Base-by-base conservation (phyloP, 2,888 invertebrate species). In the Tenthredo amoena region DNA sequence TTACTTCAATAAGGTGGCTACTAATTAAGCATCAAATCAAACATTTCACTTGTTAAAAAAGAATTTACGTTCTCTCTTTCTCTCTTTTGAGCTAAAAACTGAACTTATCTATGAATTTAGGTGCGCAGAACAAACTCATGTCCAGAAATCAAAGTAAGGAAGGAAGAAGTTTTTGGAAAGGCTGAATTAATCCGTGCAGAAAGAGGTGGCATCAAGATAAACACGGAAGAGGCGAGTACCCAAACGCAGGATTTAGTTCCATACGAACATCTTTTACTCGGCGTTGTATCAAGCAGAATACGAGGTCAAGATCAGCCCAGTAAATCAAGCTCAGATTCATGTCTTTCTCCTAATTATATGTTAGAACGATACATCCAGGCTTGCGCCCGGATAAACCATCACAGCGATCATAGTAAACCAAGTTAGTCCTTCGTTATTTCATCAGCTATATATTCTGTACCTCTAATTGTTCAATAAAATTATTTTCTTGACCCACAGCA, bases 201-300 rank as follows among this genome's bases (percentile, higher is more conserved):
- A 86, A 84, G 90, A 79, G 71, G 86, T 0, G 84, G 31, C 21
- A 87, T 86, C 10, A 90, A 88, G 84, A 88, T 86, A 84, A 50
- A 37, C 18, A 89, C 88, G 37, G 90, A 91, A 82, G 91, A 92
- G 34, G 89, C 90, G 10, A 93, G 93, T 47, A 96, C 96, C 0
- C 97, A 97, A 93, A 97, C 97, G 15, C 95, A 96, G 83, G 96
- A 96, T 91, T 93, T 95, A 88, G 96, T 96, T 95, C 96, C 96
- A 81, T 97, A 97, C 92, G 97, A 97, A 91, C 96, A 96, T 92
- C 94, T 97, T 84, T 95, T 98, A 87, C 94, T 96, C n/a, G 96
- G 96, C 87, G 95, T 97, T 88, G 87, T 89, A 89, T 86, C 84
- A 89, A 90, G 72, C 91, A 84, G 87, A 55, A 85, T 87, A 83